Percentiles rank a stretch among this genome's conserved stretches.
phyloP scores from a whole-genome alignment of 2,888 invertebrate species.

The Caenorhabditis panamensis region DNA sequence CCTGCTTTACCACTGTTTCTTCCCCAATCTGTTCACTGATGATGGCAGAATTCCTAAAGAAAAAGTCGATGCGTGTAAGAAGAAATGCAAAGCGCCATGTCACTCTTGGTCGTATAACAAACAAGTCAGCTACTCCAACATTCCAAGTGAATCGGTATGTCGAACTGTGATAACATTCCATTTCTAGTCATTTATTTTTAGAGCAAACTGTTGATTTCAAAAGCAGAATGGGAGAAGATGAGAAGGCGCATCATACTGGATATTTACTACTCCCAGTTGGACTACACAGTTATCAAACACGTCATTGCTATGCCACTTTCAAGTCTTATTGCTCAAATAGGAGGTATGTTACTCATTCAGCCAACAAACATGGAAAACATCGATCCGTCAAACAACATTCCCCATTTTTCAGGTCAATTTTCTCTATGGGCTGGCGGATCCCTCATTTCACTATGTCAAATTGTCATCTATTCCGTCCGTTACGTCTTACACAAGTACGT shows the following conservation, averaged over 20 bases:
- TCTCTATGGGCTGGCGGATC: conserved; percentile 78
- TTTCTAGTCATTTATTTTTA: conserved; percentile 20
- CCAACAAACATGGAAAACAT: no score
- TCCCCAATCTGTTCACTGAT: conserved; percentile 52
- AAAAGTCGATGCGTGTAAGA: conserved; percentile 67
- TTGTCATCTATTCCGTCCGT: conserved; percentile 71
- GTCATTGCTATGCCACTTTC: conserved; percentile 74
- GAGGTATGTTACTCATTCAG: conserved; percentile 64
- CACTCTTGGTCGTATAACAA: conserved; percentile 76
- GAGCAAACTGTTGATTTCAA: conserved; percentile 35
- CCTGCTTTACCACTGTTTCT: conserved; percentile 72
- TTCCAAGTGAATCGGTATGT: conserved; percentile 72
- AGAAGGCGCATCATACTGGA: conserved; percentile 71
- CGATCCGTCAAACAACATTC: not conserved
- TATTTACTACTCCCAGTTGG: conserved; percentile 69
- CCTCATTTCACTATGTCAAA: conserved; percentile 75
- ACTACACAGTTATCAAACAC: conserved; percentile 78
- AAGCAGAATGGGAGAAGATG: conserved; percentile 63
- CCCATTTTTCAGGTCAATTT: conserved; percentile 73
- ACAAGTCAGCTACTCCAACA: conserved; percentile 74
- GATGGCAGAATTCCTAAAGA: conserved; percentile 45
- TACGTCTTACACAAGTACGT: conserved; percentile 54
- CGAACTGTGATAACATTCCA: not conserved
- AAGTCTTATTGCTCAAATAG: conserved; percentile 77
- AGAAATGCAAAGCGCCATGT: conserved; percentile 75